phyloP scores from a whole-genome alignment of 2,113 vertebrate genomes.

The Stegostoma tigrinum region DNA sequence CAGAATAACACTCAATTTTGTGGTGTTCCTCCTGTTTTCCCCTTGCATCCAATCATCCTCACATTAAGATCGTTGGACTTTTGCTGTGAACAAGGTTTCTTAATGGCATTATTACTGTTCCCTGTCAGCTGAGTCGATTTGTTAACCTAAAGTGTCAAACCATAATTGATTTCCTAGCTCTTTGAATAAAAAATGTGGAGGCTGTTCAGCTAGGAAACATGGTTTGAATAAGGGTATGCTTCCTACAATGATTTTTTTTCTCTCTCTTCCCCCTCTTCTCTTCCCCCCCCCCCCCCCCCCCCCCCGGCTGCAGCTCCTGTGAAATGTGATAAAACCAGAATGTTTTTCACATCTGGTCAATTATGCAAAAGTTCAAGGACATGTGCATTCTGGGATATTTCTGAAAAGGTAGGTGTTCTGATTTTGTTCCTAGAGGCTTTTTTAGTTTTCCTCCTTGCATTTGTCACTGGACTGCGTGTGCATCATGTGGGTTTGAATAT shows the following conservation, averaged over 20 bases:
- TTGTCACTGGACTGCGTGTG: neutral
- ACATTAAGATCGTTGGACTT: neutral
- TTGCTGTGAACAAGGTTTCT: neutral
- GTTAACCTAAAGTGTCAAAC: neutral
- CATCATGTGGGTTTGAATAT: neutral
- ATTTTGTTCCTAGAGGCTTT: neutral
- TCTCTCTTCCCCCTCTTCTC: too few relatives aligned
- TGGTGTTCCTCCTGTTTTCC: neutral
- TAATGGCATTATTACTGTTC: neutral
- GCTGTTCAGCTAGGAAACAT: neutral
- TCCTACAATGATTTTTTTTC: neutral
- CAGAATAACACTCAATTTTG: neutral
- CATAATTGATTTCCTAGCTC: neutral
- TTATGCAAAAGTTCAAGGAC: neutral
- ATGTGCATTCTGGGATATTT: neutral
- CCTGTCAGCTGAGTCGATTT: neutral
- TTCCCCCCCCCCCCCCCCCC: too few relatives aligned
- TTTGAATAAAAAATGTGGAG: neutral
- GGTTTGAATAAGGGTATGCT: neutral
- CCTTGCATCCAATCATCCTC: neutral
- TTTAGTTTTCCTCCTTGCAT: neutral
- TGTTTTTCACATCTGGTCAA: conserved; percentile 10
- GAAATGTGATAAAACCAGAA: neutral
- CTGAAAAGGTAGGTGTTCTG: neutral
- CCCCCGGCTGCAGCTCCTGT: neutral